Base-by-base conservation (phyloP, 2,797 vertebrate genomes). In the Channallabes apus region DNA sequence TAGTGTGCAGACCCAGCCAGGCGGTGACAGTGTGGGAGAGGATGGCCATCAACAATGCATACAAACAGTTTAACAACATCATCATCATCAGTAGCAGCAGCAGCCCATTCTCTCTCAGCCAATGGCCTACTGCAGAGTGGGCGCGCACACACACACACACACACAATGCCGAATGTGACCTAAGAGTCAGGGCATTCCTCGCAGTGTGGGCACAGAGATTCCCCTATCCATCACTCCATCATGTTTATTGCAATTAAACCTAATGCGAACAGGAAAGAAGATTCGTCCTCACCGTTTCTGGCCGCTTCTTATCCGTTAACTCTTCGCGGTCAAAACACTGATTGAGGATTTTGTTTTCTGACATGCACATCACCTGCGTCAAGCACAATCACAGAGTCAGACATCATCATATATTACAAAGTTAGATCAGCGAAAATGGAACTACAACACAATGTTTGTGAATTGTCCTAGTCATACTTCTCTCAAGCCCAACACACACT, bases 301-400 rank as follows among this genome's bases (percentile, higher is more conserved):
- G 98, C 0, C 98, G 95, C 89, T 99, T 99, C 91, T 97, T 99
- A 95, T 98, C 98, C 0, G 96, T 97, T 92, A 99, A 95, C 92
- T 99, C 98, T 3, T 94, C 96, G 84, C 95, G 92, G 82, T 98
- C 94, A 1, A 99, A 99, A 91, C 98, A 99, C 91, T 97, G 97
- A 58, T 91, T 97, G 90, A 98, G 93, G 90, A 99, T 99, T 69
- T 97, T 96, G 87, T 98, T 99, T 92, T 97, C 96, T 0, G 98
- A 99, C 94, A 96, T 95, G 82, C 97, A 98, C 96, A 99, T 98
- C 65, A 96, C 96, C 98, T 99, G 91, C 78, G 84, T 81, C 22
- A 82, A n/a, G 88, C 56, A 87, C 24, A 83, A 51, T 67, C 59
- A 96, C 90, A 94, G 90, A 87, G 95, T 94, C 93, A 96, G 94